Evolutionary conservation across 2,888 invertebrate genomes (phyloP), one percentile per base, ranked within the genome.

Genomic region (Exephanes ischioxanthus): DNA sequence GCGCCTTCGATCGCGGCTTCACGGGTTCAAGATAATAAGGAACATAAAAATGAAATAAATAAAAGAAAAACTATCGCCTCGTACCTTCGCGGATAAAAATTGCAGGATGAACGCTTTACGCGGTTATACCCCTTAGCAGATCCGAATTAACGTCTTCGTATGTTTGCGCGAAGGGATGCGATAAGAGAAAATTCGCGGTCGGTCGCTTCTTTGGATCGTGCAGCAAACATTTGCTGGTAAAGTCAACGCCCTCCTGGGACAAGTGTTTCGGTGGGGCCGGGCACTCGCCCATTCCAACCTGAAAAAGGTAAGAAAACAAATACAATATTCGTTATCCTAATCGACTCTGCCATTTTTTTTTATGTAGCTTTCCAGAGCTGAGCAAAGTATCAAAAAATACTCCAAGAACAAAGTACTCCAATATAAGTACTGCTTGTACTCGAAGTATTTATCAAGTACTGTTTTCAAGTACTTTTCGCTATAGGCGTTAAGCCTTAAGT

Each of bases 261-360:
- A 99, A 95, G 51, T 95, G 93, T 71, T 96, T 95, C 0, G 99
- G 98, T 9, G 97, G 95, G 87, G 96, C 95, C 0, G 99, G 99
- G 83, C 96, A 96, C 88, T 97, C 97, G 0, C 98, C 99, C 97
- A 98, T 98, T 51, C 99, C 99, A 91, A 99, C 98, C 95, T 98
- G 97, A 90, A 95, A 95, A 67, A 95, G 95, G 91, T 94, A 48
- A 76, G 94, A 79, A 63, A 55, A 53, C 26, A 76, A 51, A 78
- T n/a, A 41, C 4, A 33, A 70, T 48, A 73, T 11, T 37, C 30
- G 41, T 9, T 26, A 9, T 9, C 26, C 9, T 11, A 58, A 58
- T 61, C 22, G 55, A 11, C 19, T 0, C 5, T 55, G 9, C 22
- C 3, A 9, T 55, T n/a, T 53, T n/a, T 53, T 51, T 55, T 19